Conservation (phyloP, 2,888 invertebrate species). For the Philonicus albiceps region DNA sequence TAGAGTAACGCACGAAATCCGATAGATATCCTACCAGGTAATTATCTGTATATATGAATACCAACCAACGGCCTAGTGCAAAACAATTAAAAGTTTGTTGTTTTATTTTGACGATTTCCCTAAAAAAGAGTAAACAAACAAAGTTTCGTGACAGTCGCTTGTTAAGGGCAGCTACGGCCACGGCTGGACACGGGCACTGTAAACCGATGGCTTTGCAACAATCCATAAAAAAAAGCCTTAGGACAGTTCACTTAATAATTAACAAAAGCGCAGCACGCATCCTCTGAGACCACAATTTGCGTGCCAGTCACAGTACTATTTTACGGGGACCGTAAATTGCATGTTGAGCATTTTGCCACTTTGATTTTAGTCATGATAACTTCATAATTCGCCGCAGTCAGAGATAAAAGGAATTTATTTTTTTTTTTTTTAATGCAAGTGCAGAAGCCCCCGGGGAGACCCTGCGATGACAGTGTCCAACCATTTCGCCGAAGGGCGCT, state of each 20-base stretch:
- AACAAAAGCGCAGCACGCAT: slow-evolving; percentile 6
- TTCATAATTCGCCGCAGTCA: background rate
- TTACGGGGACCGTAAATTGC: background rate
- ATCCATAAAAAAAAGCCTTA: background rate
- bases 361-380: background rate
- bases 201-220: background rate
- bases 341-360: slow-evolving; percentile 6
- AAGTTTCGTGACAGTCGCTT: background rate
- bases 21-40: background rate
- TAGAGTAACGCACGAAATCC: background rate
- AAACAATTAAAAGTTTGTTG: background rate
- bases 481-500: background rate
- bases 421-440: background rate
- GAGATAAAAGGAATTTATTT: background rate
- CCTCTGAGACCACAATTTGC: background rate
- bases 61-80: background rate
- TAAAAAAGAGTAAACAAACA: background rate
- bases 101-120: background rate
- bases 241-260: slow-evolving; percentile 10
- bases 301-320: background rate
- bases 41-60: background rate
- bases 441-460: background rate
- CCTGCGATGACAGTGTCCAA: background rate
- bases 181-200: background rate
- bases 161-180: background rate